These are phyloP conservation scores for Rhineura floridana DNA, from an alignment of 2,113 vertebrate species.

Conservation along the genomic window DNA sequence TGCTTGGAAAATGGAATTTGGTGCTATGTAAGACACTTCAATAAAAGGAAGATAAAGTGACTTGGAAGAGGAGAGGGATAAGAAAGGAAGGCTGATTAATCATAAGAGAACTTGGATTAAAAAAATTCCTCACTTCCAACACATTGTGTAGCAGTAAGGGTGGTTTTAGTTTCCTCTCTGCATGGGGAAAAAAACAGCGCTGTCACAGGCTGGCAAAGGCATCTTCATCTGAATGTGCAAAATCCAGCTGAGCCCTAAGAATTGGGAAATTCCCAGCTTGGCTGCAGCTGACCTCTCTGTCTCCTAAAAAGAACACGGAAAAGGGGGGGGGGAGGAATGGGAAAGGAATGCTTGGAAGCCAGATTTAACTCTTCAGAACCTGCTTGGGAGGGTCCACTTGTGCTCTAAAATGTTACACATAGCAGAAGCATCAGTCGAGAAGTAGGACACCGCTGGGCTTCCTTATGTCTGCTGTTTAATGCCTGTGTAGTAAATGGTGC, in stretches of 20 bases:
- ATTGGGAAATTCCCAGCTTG: conserved; percentile 52
- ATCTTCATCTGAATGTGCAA: background rate
- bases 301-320: conserved; percentile 26
- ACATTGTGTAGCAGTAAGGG: background rate
- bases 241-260: background rate
- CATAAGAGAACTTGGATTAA: background rate
- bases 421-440: background rate
- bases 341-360: background rate
- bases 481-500: background rate
- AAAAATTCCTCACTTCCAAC: background rate
- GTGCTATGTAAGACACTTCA: background rate
- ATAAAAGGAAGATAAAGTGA: conserved; percentile 30
- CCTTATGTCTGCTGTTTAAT: background rate
- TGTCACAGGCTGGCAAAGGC: background rate
- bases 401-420: background rate
- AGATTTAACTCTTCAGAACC: background rate
- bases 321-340: background rate
- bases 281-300: conserved; percentile 21
- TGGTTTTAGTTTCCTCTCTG: background rate
- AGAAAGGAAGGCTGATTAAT: background rate
- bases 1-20: background rate
- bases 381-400: background rate
- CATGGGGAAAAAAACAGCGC: background rate
- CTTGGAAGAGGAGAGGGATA: background rate
- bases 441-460: background rate